Conservation (phyloP, 2,797 vertebrate genomes). For the Malacoctenus gilli region DNA sequence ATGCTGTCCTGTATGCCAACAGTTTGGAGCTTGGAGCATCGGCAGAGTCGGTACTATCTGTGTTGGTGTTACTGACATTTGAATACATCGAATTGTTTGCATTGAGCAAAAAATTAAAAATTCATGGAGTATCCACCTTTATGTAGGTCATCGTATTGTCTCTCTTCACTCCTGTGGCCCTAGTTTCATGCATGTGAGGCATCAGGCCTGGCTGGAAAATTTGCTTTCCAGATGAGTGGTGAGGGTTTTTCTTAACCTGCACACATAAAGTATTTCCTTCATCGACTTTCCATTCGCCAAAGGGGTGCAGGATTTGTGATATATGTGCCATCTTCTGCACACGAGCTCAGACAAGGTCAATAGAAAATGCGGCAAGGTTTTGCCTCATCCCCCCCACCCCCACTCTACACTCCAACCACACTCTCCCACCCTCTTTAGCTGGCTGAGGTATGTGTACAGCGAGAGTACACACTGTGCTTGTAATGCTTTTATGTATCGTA, state of each 20-base stretch:
- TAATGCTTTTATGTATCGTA: not conserved
- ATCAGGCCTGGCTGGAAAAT: conserved; percentile 11
- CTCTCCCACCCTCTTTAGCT: not conserved
- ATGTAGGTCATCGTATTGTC: conserved; percentile 20
- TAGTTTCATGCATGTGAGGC: conserved; percentile 4
- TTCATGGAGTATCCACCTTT: conserved; percentile 3
- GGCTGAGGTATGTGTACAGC: not conserved
- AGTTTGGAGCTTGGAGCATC: no score
- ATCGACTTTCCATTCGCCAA: conserved; percentile 5
- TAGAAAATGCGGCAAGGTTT: conserved; percentile 2
- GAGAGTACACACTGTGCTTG: not conserved
- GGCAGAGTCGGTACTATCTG: no score
- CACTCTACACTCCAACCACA: no score
- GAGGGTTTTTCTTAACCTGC: not conserved
- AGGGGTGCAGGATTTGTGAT: conserved; percentile 15
- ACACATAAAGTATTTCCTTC: conserved; percentile 9
- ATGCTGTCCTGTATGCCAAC: no score
- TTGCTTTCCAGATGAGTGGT: conserved; percentile 3
- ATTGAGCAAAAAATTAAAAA: no score
- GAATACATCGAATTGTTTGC: no score
- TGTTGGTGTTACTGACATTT: no score
- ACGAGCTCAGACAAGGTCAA: conserved; percentile 32
- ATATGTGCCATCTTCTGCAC: conserved; percentile 1
- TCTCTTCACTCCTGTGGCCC: conserved; percentile 15
- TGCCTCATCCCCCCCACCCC: not conserved